Evolutionary conservation across 2,113 vertebrate species (phyloP), one percentile per base, ranked within the genome.

Genomic region (Myiagra hebetior): DNA sequence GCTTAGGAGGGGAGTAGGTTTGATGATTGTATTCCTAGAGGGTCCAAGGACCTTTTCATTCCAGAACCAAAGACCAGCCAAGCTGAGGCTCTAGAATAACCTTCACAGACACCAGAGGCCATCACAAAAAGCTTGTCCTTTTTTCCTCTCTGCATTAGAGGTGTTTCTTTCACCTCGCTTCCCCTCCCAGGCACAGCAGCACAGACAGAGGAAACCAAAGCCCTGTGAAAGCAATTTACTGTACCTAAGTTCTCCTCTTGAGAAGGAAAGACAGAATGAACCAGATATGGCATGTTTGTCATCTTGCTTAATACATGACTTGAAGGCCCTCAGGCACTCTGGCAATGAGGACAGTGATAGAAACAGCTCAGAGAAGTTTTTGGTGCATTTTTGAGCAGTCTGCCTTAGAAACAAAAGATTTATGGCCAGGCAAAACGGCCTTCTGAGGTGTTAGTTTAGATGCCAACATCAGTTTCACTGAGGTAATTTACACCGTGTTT

Each of bases 391-490:
- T 53, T 47, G 52, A 75, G 35, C n/a, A 57, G 4, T 18, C 73
- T 78, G 47, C 39, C 56, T 74, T 55, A 65, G 42, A 87, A 78
- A 49, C 21, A 80, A 33, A 85, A 52, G 49, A 28, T 85, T 37
- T 16, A 3, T 63, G 60, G 42, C 57, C 27, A 59, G 44, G 52
- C 64, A 63, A 42, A 85, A 41, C 12, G 53, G 47, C 49, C 21
- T 64, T 64, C 53, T 75, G 57, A 49, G 39, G 30, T 23, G 24
- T 64, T 44, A 47, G 28, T 78, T 85, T 23, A 79, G 49, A 47
- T 72, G 44, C 12, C 0, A 0, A 15, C 1, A 3, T 73, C 17
- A 5, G 15, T 37, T 39, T 84, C 46, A 13, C 28, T 2, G 21
- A 69, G 76, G 79, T 57, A n/a, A 21, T 77, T 85, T 67, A 41